These are phyloP conservation scores for Brachypteracias leptosomus DNA, from an alignment of 2,113 vertebrate species.

Conservation along the genomic window DNA sequence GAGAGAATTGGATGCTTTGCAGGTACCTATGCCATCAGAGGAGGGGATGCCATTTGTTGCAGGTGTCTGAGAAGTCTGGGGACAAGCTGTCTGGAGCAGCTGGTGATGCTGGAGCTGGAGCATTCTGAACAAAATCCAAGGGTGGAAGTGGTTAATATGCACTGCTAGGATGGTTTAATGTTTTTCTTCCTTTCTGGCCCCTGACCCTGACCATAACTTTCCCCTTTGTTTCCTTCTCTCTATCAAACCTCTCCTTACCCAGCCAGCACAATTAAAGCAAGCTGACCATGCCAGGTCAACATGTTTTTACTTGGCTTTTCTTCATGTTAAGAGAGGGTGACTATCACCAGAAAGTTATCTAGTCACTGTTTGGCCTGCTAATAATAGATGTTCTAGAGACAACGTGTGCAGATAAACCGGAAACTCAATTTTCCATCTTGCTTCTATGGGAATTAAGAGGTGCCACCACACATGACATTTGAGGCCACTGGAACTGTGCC, in stretches of 20 bases:
- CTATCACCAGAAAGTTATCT: conserved; percentile 2
- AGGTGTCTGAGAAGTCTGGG: conserved; percentile 48
- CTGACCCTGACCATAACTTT: neutral
- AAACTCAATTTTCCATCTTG: conserved; percentile 14
- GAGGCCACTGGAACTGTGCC: conserved; percentile 25
- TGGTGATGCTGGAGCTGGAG: conserved; percentile 92
- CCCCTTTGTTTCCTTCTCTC: neutral
- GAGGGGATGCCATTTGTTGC: conserved; percentile 37
- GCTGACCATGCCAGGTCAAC: neutral
- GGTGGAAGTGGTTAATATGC: neutral
- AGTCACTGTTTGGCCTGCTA: neutral
- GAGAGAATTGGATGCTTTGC: conserved; percentile 67
- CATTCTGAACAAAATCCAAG: conserved; percentile 77
- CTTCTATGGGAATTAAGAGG: conserved; percentile 26
- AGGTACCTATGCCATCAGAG: conserved; percentile 28
- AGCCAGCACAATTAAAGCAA: neutral
- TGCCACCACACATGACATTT: conserved; percentile 40
- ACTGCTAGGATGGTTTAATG: neutral
- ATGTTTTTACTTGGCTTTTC: neutral
- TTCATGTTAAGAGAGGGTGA: neutral
- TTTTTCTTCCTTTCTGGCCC: neutral
- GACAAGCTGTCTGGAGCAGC: conserved; percentile 67
- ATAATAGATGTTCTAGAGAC: conserved; percentile 19
- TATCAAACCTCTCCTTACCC: neutral
- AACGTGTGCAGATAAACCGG: conserved; percentile 33